Base-by-base conservation (phyloP, 2,888 invertebrate genomes). In the Eristalis tenax region DNA sequence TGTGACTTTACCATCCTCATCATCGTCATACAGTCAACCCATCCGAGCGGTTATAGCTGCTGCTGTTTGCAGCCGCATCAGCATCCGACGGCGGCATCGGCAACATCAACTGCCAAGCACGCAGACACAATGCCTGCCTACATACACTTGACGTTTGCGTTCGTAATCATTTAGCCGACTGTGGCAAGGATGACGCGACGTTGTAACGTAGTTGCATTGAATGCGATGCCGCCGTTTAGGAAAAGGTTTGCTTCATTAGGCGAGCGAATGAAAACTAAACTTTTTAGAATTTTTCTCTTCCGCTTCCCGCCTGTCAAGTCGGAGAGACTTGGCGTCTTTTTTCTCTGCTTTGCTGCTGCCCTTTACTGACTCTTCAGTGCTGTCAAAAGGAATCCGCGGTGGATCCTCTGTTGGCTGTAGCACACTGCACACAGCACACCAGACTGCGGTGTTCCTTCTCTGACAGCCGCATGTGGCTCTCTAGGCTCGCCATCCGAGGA, bases 181-280 rank as follows among this genome's bases (percentile, higher is more conserved):
- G 50, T 22, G 65, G 80, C 56, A 32, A 73, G 71, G 18, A 82
- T 85, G 81, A 74, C 74, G 82, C 77, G 13, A 63, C 56, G 23
- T 35, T 64, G 71, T 65, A 70, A 11, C 57, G 28, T 15, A 6
- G 8, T 69, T 68, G 56, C 69, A 77, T 32, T 32, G 18, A 50
- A 10, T 10, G 40, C 26, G 38, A 43, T 35, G 26, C 15, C n/a
- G 69, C 32, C 40, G 66, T 65, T 66, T 69, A 73, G 74, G 59
- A 64, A 59, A 63, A 83, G 83, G 83, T 73, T 87, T 80, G 79
- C 76, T 76, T 87, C 87, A 80, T 83, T 87, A 87, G 76, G 63
- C 71, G 69, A 66, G 40, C 63, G 83, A 74, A 75, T 65, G 74
- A 74, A 86, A 83, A 68, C 79, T 70, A 64, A 87, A 87, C 65